Evolutionary conservation across 2,888 invertebrate species (phyloP).

Genomic region (Teleogryllus oceanicus): DNA sequence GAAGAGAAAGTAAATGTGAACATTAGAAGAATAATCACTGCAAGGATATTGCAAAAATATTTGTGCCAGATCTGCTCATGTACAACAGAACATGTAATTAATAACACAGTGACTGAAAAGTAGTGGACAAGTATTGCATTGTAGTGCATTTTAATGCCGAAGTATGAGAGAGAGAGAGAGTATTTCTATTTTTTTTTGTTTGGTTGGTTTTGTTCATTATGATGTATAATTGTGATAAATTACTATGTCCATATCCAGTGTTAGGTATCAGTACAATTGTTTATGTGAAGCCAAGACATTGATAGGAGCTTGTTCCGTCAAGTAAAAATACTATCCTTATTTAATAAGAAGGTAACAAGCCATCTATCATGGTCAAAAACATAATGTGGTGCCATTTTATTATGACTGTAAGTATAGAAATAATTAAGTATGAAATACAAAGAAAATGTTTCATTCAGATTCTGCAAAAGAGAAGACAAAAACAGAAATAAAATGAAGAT

Average conservation of each 20-base stretch:
- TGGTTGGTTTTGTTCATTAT: neutral
- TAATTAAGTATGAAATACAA: conserved; percentile 22
- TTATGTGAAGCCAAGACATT: conserved; percentile 18
- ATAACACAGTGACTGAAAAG: no score
- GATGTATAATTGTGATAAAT: conserved; percentile 22
- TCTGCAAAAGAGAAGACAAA: neutral
- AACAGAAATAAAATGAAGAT: neutral
- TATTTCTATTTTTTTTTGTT: neutral
- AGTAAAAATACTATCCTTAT: neutral
- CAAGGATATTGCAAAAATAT: no score
- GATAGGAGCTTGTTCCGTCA: neutral
- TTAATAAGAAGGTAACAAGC: conserved; percentile 18
- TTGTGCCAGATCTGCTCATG: no score
- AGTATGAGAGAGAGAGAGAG: neutral
- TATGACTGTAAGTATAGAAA: conserved; percentile 28
- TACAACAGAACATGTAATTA: no score
- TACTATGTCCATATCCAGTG: conserved; percentile 27
- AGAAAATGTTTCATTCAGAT: conserved; percentile 20
- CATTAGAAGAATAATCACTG: no score
- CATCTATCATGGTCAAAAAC: no score
- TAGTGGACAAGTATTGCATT: no score
- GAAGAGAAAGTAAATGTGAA: no score
- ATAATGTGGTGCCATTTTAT: conserved; percentile 24
- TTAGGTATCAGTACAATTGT: conserved; percentile 30
- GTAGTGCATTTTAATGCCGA: no score